Conservation (phyloP, 1,140 invertebrate species). For the Drosophila tropicalis region DNA sequence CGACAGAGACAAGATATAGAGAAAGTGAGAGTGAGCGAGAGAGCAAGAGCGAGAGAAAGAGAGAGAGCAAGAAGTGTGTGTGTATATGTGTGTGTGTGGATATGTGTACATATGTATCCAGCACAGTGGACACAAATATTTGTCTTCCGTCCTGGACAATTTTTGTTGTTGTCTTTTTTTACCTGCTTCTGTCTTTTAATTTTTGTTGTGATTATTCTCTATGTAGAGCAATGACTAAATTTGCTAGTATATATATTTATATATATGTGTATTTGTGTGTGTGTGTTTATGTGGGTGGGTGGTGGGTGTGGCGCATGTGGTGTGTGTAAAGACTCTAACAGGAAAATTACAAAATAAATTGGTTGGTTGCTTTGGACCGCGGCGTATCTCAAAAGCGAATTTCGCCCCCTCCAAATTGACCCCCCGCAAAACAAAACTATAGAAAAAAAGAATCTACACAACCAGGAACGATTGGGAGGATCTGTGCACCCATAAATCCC, state of each 20-base stretch:
- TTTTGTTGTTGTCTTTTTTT: constrained; percentile 7
- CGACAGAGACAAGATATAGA: background rate
- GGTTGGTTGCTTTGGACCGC: constrained; percentile 17
- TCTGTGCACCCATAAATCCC: too few species aligned
- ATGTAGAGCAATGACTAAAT: constrained; percentile 68
- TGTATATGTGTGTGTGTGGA: background rate
- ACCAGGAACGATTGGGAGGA: constrained; percentile 40
- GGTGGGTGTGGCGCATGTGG: constrained; percentile 29
- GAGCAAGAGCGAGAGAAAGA: constrained; percentile 9
- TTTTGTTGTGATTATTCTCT: constrained; percentile 53
- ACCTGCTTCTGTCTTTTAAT: constrained; percentile 54
- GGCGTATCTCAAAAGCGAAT: constrained; percentile 48
- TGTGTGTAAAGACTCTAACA: constrained; percentile 64
- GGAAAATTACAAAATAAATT: constrained; percentile 65
- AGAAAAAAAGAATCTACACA: constrained; percentile 35
- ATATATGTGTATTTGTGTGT: background rate
- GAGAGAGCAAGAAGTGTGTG: background rate
- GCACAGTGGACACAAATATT: constrained; percentile 4
- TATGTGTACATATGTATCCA: constrained; percentile 3
- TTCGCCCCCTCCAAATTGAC: background rate
- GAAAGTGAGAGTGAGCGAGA: background rate
- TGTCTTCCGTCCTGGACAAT: background rate
- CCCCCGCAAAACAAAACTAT: background rate
- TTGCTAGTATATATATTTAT: constrained; percentile 61
- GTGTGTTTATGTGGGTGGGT: constrained; percentile 27